Conservation (phyloP, 2,797 vertebrate species). For the Capromys pilorides region DNA sequence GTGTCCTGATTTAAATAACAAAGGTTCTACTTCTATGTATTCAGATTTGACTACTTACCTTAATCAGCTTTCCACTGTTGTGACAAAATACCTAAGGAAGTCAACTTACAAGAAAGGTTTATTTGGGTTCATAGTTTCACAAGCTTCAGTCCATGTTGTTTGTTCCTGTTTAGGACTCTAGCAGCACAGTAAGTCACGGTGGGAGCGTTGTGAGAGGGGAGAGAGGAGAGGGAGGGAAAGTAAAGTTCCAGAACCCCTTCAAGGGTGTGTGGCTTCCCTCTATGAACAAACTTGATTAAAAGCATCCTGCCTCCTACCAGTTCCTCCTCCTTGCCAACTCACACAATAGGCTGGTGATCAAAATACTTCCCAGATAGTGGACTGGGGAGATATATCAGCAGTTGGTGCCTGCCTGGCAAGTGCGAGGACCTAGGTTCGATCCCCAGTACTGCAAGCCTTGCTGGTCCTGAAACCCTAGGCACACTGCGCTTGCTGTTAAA, state of each 20-base stretch:
- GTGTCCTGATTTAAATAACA: background rate
- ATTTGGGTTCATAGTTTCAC: background rate
- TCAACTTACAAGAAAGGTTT: background rate
- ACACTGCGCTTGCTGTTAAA: no score
- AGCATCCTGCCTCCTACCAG: background rate
- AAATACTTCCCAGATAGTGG: no score
- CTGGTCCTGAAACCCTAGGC: no score
- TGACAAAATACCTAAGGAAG: background rate
- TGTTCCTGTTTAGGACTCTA: background rate
- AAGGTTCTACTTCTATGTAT: background rate
- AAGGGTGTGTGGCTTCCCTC: background rate
- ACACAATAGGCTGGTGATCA: no score
- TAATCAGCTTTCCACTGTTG: background rate
- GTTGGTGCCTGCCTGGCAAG: no score
- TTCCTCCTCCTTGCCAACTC: background rate
- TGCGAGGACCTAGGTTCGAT: no score
- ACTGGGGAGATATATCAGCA: no score
- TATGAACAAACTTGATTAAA: background rate
- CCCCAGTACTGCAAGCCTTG: no score
- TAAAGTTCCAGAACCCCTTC: no score
- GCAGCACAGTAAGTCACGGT: background rate
- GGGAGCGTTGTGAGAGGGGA: no score
- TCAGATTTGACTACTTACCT: background rate
- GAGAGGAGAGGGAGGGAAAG: background rate
- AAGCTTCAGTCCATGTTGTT: background rate